A percentile compares a stretch with the other conserved stretches of the same genome.
These are phyloP conservation scores for Octodon degus DNA, from an alignment of 2,113 vertebrate species.

Conservation along the genomic window DNA sequence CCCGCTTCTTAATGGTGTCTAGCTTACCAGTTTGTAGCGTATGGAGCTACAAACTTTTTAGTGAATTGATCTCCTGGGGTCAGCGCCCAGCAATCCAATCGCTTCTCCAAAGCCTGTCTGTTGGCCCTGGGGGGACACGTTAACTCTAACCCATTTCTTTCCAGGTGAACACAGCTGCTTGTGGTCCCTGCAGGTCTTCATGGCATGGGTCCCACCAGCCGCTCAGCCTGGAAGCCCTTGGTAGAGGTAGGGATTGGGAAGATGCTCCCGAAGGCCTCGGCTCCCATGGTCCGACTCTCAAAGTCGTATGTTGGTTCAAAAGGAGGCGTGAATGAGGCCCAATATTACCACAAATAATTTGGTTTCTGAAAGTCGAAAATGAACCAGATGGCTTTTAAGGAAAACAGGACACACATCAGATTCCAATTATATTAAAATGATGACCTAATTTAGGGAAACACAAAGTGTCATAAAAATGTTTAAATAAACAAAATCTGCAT, in stretches of 20 bases:
- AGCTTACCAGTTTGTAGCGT: too few relatives aligned
- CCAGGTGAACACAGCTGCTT: rapidly evolving
- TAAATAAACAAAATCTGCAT: constrained; percentile 84
- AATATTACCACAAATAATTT: constrained; percentile 50
- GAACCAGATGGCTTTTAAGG: constrained; percentile 82
- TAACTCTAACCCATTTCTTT: neutral
- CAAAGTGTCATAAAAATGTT: constrained; percentile 82
- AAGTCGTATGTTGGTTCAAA: neutral
- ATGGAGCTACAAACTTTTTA: neutral
- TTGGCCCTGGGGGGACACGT: neutral
- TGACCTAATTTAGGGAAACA: constrained; percentile 83
- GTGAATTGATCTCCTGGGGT: neutral
- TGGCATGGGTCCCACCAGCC: rapidly evolving
- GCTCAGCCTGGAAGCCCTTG: neutral
- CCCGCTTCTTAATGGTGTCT: too few relatives aligned
- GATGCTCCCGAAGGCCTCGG: neutral
- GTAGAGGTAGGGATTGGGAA: neutral
- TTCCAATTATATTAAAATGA: constrained; percentile 83
- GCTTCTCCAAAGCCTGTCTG: neutral
- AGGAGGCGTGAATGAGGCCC: neutral
- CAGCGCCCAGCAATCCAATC: neutral
- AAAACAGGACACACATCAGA: constrained; percentile 82
- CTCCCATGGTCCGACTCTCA: rapidly evolving
- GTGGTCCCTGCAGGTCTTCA: neutral
- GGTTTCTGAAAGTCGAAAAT: constrained; percentile 75